phyloP scores from a whole-genome alignment of 2,113 vertebrate genomes.

The Paralichthys olivaceus region DNA sequence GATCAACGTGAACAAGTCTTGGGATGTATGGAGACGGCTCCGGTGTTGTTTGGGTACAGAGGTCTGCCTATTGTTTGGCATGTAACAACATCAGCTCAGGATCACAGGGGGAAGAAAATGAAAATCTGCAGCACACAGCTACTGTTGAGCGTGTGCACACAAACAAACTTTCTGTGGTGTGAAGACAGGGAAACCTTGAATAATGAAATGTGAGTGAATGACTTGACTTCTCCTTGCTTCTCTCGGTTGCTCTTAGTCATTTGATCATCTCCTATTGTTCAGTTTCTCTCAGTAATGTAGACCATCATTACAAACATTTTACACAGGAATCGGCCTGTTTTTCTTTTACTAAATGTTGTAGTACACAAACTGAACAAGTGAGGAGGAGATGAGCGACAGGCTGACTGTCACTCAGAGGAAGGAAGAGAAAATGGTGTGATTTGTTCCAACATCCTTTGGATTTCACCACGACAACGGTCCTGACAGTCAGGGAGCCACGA shows the following conservation, averaged over 20 bases:
- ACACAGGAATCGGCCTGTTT: no score
- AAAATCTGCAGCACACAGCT: no score
- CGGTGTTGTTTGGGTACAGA: no score
- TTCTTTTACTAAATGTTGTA: conserved; percentile 3
- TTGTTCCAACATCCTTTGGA: conserved; percentile 65
- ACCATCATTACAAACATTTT: no score
- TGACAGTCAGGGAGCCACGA: conserved; percentile 64
- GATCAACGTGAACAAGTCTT: no score
- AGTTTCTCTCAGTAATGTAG: no score
- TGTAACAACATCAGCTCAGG: no score
- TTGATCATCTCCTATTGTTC: not conserved
- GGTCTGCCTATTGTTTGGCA: no score
- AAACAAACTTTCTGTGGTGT: not conserved
- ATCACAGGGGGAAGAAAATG: no score
- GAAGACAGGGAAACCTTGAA: not conserved
- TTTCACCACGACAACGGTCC: conserved; percentile 55
- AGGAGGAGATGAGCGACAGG: conserved; percentile 39
- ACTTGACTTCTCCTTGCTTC: not conserved
- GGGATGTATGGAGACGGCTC: no score
- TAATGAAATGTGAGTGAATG: not conserved
- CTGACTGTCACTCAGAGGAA: conserved; percentile 55
- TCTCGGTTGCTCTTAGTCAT: not conserved
- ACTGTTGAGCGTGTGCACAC: not conserved
- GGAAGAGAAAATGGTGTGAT: conserved; percentile 66
- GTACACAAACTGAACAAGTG: conserved; percentile 32